These are phyloP conservation scores for Tipula confusa DNA, from an alignment of 2,888 invertebrate species.

Conservation along the genomic window DNA sequence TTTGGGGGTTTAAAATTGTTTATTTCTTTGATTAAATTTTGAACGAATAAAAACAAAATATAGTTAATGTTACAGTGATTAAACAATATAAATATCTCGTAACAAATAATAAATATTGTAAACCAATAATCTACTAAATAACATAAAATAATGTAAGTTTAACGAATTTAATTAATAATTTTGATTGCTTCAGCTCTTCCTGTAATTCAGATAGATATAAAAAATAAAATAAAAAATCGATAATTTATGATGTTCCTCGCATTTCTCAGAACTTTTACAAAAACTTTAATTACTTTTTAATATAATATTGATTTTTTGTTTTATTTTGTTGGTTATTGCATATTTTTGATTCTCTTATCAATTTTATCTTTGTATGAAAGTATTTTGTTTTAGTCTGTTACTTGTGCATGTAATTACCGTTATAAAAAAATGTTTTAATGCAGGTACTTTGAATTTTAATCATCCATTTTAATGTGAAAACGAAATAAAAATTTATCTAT, in stretches of 20 bases:
- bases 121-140: neutral
- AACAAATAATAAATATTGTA: neutral
- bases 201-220: neutral
- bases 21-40: neutral
- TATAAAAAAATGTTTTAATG: neutral
- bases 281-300: neutral
- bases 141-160: neutral
- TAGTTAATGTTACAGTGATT: neutral
- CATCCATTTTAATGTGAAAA: neutral
- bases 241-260: neutral
- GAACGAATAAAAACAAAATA: neutral
- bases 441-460: conserved; percentile 3
- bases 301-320: neutral
- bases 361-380: neutral
- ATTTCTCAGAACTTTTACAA: neutral
- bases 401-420: neutral
- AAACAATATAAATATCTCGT: neutral
- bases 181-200: no score
- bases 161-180: neutral
- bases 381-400: no score
- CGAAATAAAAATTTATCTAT: neutral
- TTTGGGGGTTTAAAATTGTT: neutral
- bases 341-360: neutral
- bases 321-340: no score
- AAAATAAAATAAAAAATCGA: neutral